A percentile compares a stretch with the other conserved stretches of the same genome.
phyloP scores from a whole-genome alignment of 2,888 invertebrate species.

The Sesia bembeciformis region DNA sequence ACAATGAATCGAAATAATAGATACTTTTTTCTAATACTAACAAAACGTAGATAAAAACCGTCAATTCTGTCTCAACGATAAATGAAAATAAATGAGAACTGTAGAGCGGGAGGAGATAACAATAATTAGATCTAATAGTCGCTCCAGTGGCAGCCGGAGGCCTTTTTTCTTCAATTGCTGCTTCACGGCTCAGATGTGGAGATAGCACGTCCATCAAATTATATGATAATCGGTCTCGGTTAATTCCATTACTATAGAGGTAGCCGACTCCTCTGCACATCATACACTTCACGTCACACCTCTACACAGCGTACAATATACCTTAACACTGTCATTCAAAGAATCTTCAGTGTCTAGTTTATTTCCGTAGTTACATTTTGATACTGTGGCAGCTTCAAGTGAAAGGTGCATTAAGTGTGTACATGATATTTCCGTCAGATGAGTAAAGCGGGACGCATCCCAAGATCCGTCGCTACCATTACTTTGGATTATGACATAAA shows the following conservation, averaged over 20 bases:
- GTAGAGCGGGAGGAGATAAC: slow-evolving; percentile 18
- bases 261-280: slow-evolving; percentile 26
- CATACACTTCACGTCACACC: background rate
- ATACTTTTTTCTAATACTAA: background rate
- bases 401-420: slow-evolving; percentile 1
- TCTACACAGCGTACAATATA: background rate
- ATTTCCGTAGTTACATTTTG: background rate
- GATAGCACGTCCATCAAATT: slow-evolving; percentile 73
- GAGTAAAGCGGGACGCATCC: slow-evolving; percentile 15
- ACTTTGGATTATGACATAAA: slow-evolving; percentile 55
- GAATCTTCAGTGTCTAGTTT: background rate
- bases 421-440: slow-evolving; percentile 11
- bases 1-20: too few species aligned
- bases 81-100: slow-evolving; percentile 10
- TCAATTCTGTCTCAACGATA: slow-evolving; percentile 11
- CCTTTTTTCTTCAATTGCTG: slow-evolving; percentile 57
- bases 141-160: slow-evolving; percentile 24
- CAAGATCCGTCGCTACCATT: slow-evolving; percentile 30
- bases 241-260: slow-evolving; percentile 72
- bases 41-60: background rate
- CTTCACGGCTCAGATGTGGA: slow-evolving; percentile 51
- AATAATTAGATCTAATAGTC: slow-evolving; percentile 39
- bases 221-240: slow-evolving; percentile 71
- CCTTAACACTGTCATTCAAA: background rate
- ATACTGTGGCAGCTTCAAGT: background rate